Evolutionary conservation across 2,888 invertebrate species (phyloP).

Genomic region (Epinotia demarniana): DNA sequence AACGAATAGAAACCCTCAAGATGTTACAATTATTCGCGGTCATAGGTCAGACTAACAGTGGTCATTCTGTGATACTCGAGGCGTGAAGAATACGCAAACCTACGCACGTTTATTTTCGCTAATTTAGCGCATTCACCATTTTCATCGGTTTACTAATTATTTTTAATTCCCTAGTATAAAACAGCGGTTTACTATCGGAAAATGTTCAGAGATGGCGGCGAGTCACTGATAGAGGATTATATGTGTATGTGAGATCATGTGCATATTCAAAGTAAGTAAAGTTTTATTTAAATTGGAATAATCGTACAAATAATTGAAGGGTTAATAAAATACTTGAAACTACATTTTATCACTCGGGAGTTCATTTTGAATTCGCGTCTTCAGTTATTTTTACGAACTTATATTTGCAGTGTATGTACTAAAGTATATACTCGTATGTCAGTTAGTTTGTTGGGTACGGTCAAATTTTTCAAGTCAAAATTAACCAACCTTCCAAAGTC

Average conservation of each 20-base stretch:
- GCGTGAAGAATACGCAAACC: not conserved
- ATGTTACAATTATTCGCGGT: not conserved
- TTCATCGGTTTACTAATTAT: conserved; percentile 33
- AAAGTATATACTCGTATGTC: too few species aligned
- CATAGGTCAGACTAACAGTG: not conserved
- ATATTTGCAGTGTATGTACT: too few species aligned
- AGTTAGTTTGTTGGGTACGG: too few species aligned
- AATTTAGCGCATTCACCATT: conserved; percentile 14
- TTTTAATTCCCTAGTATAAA: conserved; percentile 29
- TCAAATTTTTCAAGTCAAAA: too few species aligned
- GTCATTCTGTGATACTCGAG: not conserved
- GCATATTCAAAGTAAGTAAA: conserved; percentile 16
- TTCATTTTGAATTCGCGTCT: too few species aligned
- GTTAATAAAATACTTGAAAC: not conserved
- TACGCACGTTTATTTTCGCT: conserved; percentile 11
- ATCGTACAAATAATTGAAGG: not conserved
- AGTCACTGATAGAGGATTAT: not conserved
- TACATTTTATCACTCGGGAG: too few species aligned
- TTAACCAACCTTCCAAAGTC: too few species aligned
- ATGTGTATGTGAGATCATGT: conserved; percentile 13
- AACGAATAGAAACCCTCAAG: too few species aligned
- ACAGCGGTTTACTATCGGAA: not conserved
- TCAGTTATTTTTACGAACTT: too few species aligned
- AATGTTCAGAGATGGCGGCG: conserved; percentile 25
- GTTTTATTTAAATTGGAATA: too few species aligned